phyloP scores from a whole-genome alignment of 2,113 vertebrate species.

The Oryzias curvinotus region DNA sequence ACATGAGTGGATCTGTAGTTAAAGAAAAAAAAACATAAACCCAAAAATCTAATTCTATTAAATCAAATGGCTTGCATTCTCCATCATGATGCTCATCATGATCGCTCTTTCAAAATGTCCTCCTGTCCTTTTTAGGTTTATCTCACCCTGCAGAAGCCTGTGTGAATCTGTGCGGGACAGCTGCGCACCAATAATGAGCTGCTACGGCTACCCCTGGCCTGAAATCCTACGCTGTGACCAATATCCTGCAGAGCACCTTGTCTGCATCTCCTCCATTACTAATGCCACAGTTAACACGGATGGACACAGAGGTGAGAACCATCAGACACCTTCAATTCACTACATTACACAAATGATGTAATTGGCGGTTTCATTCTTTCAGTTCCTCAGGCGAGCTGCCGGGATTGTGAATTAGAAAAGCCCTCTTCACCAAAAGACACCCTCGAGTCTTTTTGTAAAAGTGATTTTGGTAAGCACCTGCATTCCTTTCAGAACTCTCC shows the following conservation, averaged over 20 bases:
- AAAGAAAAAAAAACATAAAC: neutral
- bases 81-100: conserved; percentile 11
- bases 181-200: conserved; percentile 83
- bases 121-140: conserved; percentile 69
- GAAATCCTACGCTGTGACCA: conserved; percentile 82
- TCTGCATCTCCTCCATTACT: conserved; percentile 81
- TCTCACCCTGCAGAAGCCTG: conserved; percentile 81
- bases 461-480: conserved; percentile 81
- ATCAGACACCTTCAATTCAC: neutral
- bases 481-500: neutral
- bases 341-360: conserved; percentile 14
- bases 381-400: conserved; percentile 83
- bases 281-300: conserved; percentile 52
- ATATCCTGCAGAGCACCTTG: conserved; percentile 81
- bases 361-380: conserved; percentile 40
- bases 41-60: conserved; percentile 18
- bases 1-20: conserved; percentile 13
- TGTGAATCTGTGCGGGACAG: conserved; percentile 82
- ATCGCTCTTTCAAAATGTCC: conserved; percentile 14
- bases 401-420: conserved; percentile 84
- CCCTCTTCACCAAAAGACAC: conserved; percentile 76
- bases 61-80: conserved; percentile 19
- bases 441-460: conserved; percentile 81
- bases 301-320: conserved; percentile 69
- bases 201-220: conserved; percentile 84